A percentile compares a stretch with the other conserved stretches of the same genome.
phyloP scores from a whole-genome alignment of 1,140 invertebrate species.

The Meteorus sp. region DNA sequence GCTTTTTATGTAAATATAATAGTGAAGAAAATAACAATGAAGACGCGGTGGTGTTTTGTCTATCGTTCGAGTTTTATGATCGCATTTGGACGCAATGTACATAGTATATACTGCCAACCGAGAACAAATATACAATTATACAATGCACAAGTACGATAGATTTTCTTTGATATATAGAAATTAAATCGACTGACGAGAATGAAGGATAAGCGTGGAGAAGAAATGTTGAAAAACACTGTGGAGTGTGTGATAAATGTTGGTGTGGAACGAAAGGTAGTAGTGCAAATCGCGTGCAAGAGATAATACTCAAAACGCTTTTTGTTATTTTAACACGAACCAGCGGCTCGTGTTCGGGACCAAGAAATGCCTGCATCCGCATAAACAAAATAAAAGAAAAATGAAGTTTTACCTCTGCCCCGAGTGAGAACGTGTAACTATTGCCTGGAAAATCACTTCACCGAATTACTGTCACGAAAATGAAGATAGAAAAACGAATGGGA shows the following conservation, averaged over 20 bases:
- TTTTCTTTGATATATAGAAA: too few relatives aligned
- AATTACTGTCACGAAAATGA: neutral
- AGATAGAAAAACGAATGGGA: neutral
- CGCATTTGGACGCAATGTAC: too few relatives aligned
- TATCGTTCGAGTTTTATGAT: neutral
- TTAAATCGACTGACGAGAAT: neutral
- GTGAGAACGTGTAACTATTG: neutral
- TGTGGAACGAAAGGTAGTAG: neutral
- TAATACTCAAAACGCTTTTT: slow-evolving; percentile 19
- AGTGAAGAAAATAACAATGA: neutral
- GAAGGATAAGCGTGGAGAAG: neutral
- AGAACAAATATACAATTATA: too few relatives aligned
- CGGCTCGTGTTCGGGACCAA: slow-evolving; percentile 57
- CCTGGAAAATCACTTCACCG: neutral
- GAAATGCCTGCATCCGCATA: slow-evolving; percentile 44
- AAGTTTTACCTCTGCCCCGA: slow-evolving; percentile 2
- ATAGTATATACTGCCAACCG: too few relatives aligned
- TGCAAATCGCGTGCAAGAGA: neutral
- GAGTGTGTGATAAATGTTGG: slow-evolving; percentile 4
- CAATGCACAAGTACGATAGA: too few relatives aligned
- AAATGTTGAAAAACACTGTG: neutral
- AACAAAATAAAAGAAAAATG: neutral
- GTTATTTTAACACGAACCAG: slow-evolving; percentile 20
- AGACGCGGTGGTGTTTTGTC: neutral
- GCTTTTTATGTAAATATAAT: slow-evolving; percentile 49